Evolutionary conservation across 2,888 invertebrate species (phyloP), one percentile per base, ranked within the genome.

Genomic region (Xestoiulus laeticollis): DNA sequence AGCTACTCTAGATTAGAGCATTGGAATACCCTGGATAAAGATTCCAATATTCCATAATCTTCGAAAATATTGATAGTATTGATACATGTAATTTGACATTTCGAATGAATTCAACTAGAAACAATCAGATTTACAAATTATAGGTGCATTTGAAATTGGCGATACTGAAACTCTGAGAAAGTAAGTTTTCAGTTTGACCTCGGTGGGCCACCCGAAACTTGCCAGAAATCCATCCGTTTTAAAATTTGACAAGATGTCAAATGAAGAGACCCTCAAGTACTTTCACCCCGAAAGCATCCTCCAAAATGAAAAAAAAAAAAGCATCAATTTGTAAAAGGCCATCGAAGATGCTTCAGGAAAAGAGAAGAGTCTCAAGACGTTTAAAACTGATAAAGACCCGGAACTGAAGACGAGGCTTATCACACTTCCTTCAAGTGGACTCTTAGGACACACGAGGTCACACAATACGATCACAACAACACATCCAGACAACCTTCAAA

Each of bases 381-480:
- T 22, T 22, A 68, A 68, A 68, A 68, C 22, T 68, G 68, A 68
- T 68, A 68, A 68, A 68, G 22, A 68, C 68, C 68, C 68, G 68
- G 68, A 68, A 68, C 68, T 68, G 68, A n/a, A 26, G 22, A n/a
- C 68, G 22, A 5, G 26, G 68, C 6, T 68, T 68, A 68, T 68
- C 68, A 68, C 68, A 26, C 22, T 26, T 26, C n/a, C n/a, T n/a
- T 68, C 68, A 26, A 68, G 68, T 68, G 26, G 68, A 10, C 68
- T 68, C 68, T 68, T 68, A 68, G 26, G 26, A 68, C 14, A 48
- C 22, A 4, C 68, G 68, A 68, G 68, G 68, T 68, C 68, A 26
- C 5, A 1, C 68, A 3, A 38, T 38, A 38, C 38, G 6, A 38
- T 6, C 3, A 38, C 38, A 38, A 5, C 38, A 38, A 38, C 6